Base-by-base conservation (phyloP, 2,113 vertebrate species). In the Emydocephalus ijimae region DNA sequence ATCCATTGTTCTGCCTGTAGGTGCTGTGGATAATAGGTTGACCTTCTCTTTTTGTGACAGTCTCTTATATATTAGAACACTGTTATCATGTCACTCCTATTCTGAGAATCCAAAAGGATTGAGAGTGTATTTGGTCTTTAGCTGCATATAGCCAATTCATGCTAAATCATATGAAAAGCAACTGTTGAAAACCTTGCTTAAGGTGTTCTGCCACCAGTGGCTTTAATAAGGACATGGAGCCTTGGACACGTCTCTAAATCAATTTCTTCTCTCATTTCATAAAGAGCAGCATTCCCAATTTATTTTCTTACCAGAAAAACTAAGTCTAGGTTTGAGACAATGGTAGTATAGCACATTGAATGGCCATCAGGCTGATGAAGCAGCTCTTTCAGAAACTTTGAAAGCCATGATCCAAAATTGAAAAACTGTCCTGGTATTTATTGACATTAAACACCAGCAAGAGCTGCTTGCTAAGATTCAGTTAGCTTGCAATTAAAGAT, bases 221-320 rank as follows among this genome's bases (percentile, higher is more conserved):
- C 43, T 43, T n/a, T 43, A 0, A n/a, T 12, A 39, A 21, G 11
- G 89, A 3, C 7, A 15, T 0, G 10, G 26, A 50, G 15, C 69
- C 69, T 89, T 59, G 54, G 39, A 2, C 29, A 85, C 11, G 4
- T 10, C 21, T 54, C n/a, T 23, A 59, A 61, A 86, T 85, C 59
- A 20, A 69, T 18, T 23, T n/a, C 48, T 48, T 61, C 23, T 1
- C n/a, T 2, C 2, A 1, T 0, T 12, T 4, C 0, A 0, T 3
- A 2, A 14, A 59, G 45, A 43, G 12, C 2, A 20, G 87, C 8
- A 9, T 88, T 88, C 74, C 74, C 34, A 21, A 21, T 21, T 2
- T 85, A 85, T 4, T 24, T 69, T 43, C 74, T 43, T 39, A 34
- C 74, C 74, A 85, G 34, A 15, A 85, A 39, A 18, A n/a, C 69